phyloP scores from a whole-genome alignment of 2,797 vertebrate species.

The Mus minutoides region DNA sequence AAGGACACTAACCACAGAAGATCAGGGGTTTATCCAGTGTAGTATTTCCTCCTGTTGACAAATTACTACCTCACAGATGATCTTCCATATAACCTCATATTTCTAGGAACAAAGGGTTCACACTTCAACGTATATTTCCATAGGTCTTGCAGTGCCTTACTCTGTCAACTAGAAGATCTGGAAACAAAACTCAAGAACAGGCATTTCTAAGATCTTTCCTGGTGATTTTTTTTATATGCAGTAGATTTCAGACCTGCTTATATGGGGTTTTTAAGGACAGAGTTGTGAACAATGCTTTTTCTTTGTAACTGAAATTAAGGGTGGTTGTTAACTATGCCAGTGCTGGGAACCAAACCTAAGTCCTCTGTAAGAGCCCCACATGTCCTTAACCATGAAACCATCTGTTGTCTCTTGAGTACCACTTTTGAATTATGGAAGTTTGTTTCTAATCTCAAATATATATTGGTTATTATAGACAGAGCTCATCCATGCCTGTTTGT shows the following conservation, averaged over 20 bases:
- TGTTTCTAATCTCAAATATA: not conserved
- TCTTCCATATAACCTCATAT: not conserved
- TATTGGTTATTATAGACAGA: slow-evolving; percentile 10
- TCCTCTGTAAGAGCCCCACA: too few species aligned
- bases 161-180: not conserved
- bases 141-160: too few species aligned
- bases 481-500: not conserved
- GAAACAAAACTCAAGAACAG: not conserved
- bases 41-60: not conserved
- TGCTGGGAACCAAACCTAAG: not conserved
- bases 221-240: not conserved
- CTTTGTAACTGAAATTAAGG: not conserved
- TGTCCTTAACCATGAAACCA: not conserved
- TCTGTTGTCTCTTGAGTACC: not conserved
- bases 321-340: not conserved
- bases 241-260: rapidly evolving
- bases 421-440: not conserved
- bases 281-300: rapidly evolving
- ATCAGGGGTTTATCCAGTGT: not conserved
- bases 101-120: not conserved
- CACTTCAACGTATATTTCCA: not conserved
- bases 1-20: not conserved
- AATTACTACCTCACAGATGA: not conserved
- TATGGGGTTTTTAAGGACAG: not conserved
- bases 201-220: not conserved